phyloP scores from a whole-genome alignment of 2,113 vertebrate species.

The Ageneiosus marmoratus region DNA sequence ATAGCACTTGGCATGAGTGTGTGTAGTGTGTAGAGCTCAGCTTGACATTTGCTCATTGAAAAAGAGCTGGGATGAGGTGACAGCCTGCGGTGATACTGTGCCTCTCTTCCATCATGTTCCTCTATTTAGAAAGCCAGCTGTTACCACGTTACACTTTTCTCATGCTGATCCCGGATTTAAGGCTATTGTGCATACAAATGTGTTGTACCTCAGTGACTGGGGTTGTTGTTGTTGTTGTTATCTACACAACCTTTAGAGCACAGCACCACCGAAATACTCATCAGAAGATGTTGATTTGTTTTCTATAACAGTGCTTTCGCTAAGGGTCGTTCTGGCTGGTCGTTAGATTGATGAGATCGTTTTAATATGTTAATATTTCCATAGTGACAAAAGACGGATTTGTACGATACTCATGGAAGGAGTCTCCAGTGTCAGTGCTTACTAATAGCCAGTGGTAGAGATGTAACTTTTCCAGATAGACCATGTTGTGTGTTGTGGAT shows the following conservation, averaged over 20 bases:
- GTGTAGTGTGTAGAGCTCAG: conserved; percentile 24
- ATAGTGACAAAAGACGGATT: background rate
- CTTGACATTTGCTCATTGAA: conserved; percentile 14
- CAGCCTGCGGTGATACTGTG: conserved; percentile 3
- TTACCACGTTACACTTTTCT: conserved; percentile 56
- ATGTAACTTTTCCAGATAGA: too few species aligned
- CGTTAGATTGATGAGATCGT: background rate
- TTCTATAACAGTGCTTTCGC: background rate
- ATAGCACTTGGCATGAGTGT: background rate
- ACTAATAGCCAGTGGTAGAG: too few species aligned
- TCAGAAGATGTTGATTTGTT: background rate
- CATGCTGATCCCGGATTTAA: conserved; percentile 63
- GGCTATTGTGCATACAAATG: conserved; percentile 50
- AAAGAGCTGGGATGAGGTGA: conserved; percentile 26
- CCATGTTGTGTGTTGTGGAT: too few species aligned
- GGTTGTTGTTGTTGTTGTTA: too few species aligned
- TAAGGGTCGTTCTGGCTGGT: background rate
- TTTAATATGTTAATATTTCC: background rate
- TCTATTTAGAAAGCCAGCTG: conserved; percentile 52
- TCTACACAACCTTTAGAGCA: background rate
- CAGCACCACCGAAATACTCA: background rate
- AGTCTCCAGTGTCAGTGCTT: background rate
- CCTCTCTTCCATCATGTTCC: conserved; percentile 32
- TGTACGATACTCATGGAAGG: background rate
- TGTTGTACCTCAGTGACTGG: background rate